Evolutionary conservation across 2,797 vertebrate genomes (phyloP), one percentile per base, ranked within the genome.

Genomic region (Nyctibius grandis): DNA sequence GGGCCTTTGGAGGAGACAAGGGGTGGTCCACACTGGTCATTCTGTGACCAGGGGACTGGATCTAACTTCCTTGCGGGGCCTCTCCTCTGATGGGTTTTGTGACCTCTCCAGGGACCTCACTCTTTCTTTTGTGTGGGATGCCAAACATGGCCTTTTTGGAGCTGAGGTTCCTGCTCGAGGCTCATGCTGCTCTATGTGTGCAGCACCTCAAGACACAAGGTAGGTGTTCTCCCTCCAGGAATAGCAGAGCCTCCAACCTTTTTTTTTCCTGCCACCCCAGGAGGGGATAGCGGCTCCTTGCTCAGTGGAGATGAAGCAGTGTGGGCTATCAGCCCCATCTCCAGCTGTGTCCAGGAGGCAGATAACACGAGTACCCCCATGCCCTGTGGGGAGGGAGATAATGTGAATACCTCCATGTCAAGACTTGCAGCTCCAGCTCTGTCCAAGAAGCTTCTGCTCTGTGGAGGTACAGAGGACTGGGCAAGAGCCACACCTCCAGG

Each of bases 171-270:
- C 19, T n/a, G 10, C 21, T 5, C 2, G 4, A 40, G 29, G 12
- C 17, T 70, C 9, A 1, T 2, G 47, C 4, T n/a, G 42, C 17
- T 36, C 13, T 44, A 8, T 9, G 2, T 7, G 13, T 12, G 16
- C 22, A 48, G 17, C 3, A 29, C 31, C 40, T 67, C 53, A 48
- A 44, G 34, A 70, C 19, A 47, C 0, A 0, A 67, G 12, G 34
- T 25, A 8, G 9, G 4, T 48, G 19, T 61, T 54, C 47, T 65
- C 31, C 34, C 34, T 53, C 20, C 28, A 60, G 40, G 25, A 59
- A 45, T 3, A 64, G 26, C 19, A 79, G 31, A 12, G 21, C 18
- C 34, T 67, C 40, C 4, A 20, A 16, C 12, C 9, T 31, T 79
- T 60, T 48, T n/a, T 19, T 67, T 42, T 54, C 28, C 18, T 74